These are phyloP conservation scores for Dinocampus coccinellae DNA, from an alignment of 2,888 invertebrate species.

Conservation along the genomic window DNA sequence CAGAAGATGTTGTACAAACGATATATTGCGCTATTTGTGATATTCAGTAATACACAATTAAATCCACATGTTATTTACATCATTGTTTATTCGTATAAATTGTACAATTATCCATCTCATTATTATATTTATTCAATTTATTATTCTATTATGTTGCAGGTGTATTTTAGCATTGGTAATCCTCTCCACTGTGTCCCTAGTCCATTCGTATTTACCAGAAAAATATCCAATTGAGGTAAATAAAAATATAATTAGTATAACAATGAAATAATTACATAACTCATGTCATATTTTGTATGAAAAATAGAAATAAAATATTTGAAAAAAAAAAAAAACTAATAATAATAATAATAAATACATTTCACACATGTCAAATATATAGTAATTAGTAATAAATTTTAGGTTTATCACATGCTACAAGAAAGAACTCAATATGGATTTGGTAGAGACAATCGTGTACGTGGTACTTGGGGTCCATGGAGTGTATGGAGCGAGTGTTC, in stretches of 20 bases:
- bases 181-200: conserved; percentile 53
- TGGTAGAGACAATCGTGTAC: conserved; percentile 57
- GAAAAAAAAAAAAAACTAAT: not conserved
- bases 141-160: conserved; percentile 55
- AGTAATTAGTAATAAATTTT: conserved; percentile 27
- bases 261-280: not conserved
- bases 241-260: conserved; percentile 11
- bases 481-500: conserved; percentile 82
- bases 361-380: not conserved
- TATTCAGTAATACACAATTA: conserved; percentile 59
- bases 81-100: not conserved
- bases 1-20: conserved; percentile 57
- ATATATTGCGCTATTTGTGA: conserved; percentile 62
- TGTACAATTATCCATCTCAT: not conserved
- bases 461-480: conserved; percentile 79
- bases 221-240: conserved; percentile 65
- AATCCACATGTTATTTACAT: conserved; percentile 21
- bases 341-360: not conserved
- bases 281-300: not conserved
- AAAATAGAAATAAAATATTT: not conserved
- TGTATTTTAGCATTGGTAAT: conserved; percentile 57
- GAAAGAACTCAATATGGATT: conserved; percentile 60
- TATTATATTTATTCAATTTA: not conserved
- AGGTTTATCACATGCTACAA: conserved; percentile 65
- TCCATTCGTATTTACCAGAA: conserved; percentile 57